Evolutionary conservation across 1,140 invertebrate species (phyloP), one percentile per base, ranked within the genome.

Genomic region (Ephestia elutella): DNA sequence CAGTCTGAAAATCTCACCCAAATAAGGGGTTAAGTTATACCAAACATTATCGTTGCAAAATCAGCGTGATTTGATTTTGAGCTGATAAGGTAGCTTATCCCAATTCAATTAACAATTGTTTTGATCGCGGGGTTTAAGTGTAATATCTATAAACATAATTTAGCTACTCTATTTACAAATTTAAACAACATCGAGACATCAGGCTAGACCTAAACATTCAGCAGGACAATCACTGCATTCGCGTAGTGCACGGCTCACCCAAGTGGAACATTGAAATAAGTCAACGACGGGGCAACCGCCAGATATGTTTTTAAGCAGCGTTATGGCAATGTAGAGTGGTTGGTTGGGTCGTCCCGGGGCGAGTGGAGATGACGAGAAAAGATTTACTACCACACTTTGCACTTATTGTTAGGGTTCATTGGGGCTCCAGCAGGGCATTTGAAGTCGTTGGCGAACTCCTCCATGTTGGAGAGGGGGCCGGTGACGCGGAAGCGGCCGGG

Each of bases 341-440:
- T 44, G n/a, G 13, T 15, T n/a, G 54, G 5, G 30, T n/a, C 28
- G 25, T 35, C 18, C 7, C 13, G 2, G 38, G 38, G 38, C 30
- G 11, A 32, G 30, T 32, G 7, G 30, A 20, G 18, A 38, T 18
- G 30, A 49, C 18, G 30, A 9, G 30, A 3, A 17, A 30, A 18
- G 25, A 53, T 20, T 50, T 13, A 63, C 89, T 93, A 95, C 94
- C 94, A 95, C 13, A 95, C 92, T 76, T 91, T 90, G 89, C 97
- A 99, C 80, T 98, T 98, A 0, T 96, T 90, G 13, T 80, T 72
- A 0, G 97, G 96, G 86, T 98, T 98, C 96, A 98, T 97, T 25
- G 90, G 92, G 0, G 94, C 93, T 1, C 93, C 94, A 0, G 89
- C 57, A 0, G 95, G 93, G 85, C 97, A 99, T 50, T 94, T 93